Evolutionary conservation across 2,113 vertebrate species (phyloP).

Genomic region (Nansenia antarctica): DNA sequence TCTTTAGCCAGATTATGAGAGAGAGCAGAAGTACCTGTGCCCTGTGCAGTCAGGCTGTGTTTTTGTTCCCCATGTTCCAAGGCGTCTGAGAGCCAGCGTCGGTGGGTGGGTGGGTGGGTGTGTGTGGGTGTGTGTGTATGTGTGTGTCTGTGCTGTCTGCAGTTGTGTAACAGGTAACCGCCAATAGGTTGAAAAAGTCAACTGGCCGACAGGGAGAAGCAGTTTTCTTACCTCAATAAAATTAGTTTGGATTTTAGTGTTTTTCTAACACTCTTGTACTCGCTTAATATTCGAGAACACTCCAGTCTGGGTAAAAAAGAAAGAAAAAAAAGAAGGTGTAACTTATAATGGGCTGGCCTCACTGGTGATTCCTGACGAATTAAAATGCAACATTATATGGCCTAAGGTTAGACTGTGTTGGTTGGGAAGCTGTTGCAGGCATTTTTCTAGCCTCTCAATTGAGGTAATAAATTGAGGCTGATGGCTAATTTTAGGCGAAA

Average conservation of each 20-base stretch:
- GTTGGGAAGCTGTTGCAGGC: conserved; percentile 61
- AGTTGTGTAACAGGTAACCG: conserved; percentile 34
- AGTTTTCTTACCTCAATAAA: conserved; percentile 68
- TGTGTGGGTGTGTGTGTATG: conserved; percentile 38
- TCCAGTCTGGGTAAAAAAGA: conserved; percentile 30
- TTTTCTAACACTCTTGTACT: conserved; percentile 66
- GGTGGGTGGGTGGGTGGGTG: conserved; percentile 8
- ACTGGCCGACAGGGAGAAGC: conserved; percentile 54
- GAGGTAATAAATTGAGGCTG: conserved; percentile 81
- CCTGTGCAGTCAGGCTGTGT: conserved; percentile 1
- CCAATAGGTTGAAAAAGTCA: conserved; percentile 63
- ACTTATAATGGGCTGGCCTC: conserved; percentile 64
- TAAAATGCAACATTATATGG: conserved; percentile 78
- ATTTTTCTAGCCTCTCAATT: conserved; percentile 72
- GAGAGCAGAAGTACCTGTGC: conserved; percentile 27
- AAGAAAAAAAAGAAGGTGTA: conserved; percentile 58
- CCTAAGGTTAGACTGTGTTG: conserved; percentile 64
- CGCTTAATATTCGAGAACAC: conserved; percentile 59
- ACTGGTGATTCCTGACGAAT: conserved; percentile 66
- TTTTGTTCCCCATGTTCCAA: neutral
- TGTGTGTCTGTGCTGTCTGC: conserved; percentile 43
- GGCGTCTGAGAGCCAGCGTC: neutral
- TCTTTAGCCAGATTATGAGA: conserved; percentile 34
- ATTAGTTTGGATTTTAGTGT: conserved; percentile 74
- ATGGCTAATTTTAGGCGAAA: conserved; percentile 84